Base-by-base conservation (phyloP, 2,113 vertebrate genomes). In the Campylomormyrus tamandua region DNA sequence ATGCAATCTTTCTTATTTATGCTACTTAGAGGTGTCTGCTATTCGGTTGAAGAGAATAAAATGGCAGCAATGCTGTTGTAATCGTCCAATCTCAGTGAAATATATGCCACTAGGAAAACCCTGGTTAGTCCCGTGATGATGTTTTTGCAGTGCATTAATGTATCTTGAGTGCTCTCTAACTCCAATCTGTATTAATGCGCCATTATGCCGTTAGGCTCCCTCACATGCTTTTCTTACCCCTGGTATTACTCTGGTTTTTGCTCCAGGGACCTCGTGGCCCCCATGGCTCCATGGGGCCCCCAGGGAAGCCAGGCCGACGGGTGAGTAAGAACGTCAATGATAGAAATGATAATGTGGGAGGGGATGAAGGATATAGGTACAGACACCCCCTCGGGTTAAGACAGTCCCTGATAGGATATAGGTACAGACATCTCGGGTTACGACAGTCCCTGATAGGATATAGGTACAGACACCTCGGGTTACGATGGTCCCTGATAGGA, bases 281-380 rank as follows among this genome's bases (percentile, higher is more conserved):
- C 56, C 95, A 96, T 66, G 97, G 97, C 2, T 94, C 96, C 0
- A 94, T 96, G 0, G 97, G 97, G n/a, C 96, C 96, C 0, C 3
- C 95, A 3, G 97, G 97, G 3, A 97, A 97, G 89, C 95, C 97
- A 6, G 97, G 97, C n/a, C 94, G 96, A 89, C 95, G 97, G 95
- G 97, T 97, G 92, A 92, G 96, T 95, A 42, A 42, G 21, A 48
- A 24, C 9, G 3, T 24, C 19, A 24, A 19, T 84, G 24, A 46
- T 48, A 24, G 24, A 48, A 48, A 24, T 84, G 39, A 48, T 13
- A n/a, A 11, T 84, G 24, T 24, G 21, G 24, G 24, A n/a, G 3
- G 45, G 39, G 31, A 21, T 83, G 35, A 83, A 35, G 15, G 15
- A 24, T 83, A 24, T 83, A 46, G 21, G 42, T 83, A 46, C 4